Conservation (phyloP, 2,113 vertebrate genomes). For the Cryptomyrus ogoouensis region DNA sequence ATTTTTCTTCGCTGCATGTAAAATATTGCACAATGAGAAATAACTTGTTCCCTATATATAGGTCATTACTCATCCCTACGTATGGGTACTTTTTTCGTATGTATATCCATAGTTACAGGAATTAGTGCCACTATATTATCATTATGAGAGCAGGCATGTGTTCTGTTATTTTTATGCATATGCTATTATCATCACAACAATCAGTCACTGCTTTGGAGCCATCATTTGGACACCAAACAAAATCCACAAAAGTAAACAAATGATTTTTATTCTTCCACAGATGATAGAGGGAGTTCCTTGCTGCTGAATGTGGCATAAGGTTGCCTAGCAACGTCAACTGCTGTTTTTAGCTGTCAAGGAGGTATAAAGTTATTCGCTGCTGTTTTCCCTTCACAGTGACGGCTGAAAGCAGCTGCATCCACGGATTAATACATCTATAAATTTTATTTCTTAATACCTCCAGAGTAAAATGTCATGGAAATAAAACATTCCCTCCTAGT, state of each 20-base stretch:
- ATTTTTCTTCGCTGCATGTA: neutral
- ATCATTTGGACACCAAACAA: neutral
- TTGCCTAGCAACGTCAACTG: conserved; percentile 21
- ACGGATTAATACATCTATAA: neutral
- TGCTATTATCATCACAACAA: neutral
- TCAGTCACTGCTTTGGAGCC: neutral
- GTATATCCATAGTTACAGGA: neutral
- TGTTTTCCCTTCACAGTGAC: neutral
- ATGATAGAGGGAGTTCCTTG: neutral
- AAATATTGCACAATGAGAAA: neutral
- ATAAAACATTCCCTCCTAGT: neutral
- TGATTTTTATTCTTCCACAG: neutral
- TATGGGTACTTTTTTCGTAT: neutral
- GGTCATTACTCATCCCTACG: neutral
- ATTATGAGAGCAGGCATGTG: neutral
- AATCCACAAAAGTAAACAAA: neutral
- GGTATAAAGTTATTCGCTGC: neutral
- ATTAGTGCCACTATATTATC: neutral
- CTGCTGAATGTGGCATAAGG: neutral
- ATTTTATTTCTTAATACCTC: neutral
- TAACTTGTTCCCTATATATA: neutral
- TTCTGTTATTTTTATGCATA: neutral
- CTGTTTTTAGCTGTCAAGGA: neutral
- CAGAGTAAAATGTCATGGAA: conserved; percentile 9
- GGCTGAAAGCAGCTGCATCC: neutral